Percentiles rank a stretch among this genome's conserved stretches.
phyloP scores from a whole-genome alignment of 1,140 invertebrate genomes.

The Aphaenogaster rudis region DNA sequence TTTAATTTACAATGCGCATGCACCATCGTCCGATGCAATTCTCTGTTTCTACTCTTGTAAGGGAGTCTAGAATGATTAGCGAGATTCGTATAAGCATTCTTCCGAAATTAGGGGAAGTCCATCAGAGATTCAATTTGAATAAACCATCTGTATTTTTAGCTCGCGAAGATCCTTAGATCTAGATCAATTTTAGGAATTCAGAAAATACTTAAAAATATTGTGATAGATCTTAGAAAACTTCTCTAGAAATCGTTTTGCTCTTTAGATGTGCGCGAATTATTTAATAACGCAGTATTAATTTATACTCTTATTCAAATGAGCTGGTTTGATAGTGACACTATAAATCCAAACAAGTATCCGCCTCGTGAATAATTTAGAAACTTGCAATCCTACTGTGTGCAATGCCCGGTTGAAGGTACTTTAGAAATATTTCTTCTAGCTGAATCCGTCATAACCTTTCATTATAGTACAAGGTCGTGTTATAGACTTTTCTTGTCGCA shows the following conservation, averaged over 20 bases:
- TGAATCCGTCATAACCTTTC: background rate
- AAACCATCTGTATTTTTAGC: background rate
- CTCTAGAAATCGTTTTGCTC: background rate
- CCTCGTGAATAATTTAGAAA: constrained; percentile 31
- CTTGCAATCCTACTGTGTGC: background rate
- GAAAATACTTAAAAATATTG: background rate
- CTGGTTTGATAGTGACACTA: background rate
- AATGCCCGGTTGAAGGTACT: background rate
- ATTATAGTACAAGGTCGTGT: background rate
- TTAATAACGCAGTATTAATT: background rate
- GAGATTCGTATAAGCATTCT: background rate
- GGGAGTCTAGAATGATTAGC: constrained; percentile 1
- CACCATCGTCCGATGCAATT: constrained; percentile 42
- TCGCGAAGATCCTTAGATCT: constrained; percentile 10
- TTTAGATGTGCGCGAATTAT: background rate
- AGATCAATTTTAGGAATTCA: background rate
- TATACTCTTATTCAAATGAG: background rate
- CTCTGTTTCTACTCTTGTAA: constrained; percentile 35
- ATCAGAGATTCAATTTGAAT: background rate
- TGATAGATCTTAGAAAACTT: background rate
- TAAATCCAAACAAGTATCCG: constrained; percentile 5
- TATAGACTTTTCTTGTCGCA: constrained; percentile 12
- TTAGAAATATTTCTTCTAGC: background rate
- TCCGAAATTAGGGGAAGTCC: background rate
- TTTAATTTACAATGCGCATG: constrained; percentile 61